Conservation (phyloP, 2,113 vertebrate genomes). For the Sciurus niger region DNA sequence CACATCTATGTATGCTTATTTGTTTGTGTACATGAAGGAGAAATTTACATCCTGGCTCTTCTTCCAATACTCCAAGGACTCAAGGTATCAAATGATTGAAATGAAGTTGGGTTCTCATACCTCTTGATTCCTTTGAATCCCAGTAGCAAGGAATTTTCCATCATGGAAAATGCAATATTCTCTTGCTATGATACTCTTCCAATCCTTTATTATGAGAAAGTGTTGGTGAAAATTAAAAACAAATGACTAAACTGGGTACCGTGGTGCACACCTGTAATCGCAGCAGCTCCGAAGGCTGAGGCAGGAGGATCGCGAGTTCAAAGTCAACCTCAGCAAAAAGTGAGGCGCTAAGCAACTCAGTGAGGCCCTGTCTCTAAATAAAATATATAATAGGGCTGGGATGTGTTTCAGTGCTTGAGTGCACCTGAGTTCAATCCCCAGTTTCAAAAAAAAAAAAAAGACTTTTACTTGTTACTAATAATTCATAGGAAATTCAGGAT, state of each 20-base stretch:
- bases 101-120: background rate
- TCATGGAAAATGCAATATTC: background rate
- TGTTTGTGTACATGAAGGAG: background rate
- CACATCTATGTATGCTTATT: background rate
- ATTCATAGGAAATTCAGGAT: background rate
- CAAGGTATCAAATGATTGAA: background rate
- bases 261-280: too few species aligned
- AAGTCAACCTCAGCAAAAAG: too few species aligned
- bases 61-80: background rate
- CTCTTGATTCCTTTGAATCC: background rate
- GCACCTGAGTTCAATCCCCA: too few species aligned
- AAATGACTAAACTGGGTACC: background rate
- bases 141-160: background rate
- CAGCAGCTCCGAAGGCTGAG: too few species aligned
- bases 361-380: too few species aligned
- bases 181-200: background rate
- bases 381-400: too few species aligned
- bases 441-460: background rate
- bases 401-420: too few species aligned
- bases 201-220: background rate
- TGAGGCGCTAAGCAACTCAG: too few species aligned
- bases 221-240: background rate
- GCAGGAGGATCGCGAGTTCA: too few species aligned
- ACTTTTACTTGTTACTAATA: background rate
- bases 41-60: background rate